Evolutionary conservation across 2,888 invertebrate genomes (phyloP).

Genomic region (Ferrisia virgata): DNA sequence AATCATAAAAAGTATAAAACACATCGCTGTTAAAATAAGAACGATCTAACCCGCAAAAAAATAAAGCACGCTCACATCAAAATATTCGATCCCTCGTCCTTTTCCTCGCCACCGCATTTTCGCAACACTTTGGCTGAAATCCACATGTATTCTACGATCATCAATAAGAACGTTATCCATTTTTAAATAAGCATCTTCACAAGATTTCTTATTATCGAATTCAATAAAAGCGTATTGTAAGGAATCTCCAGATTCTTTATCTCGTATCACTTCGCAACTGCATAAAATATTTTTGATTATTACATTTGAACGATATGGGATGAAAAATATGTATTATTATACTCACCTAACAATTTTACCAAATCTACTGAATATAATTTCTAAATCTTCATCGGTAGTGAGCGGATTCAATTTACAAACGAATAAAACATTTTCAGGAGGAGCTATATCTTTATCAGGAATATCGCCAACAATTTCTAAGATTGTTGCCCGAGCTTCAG

Average conservation of each 20-base stretch:
- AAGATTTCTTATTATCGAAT: conserved; percentile 85
- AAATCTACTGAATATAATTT: conserved; percentile 96
- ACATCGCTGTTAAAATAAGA: background rate
- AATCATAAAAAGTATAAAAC: background rate
- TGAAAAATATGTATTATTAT: background rate
- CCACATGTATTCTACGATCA: conserved; percentile 97
- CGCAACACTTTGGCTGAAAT: conserved; percentile 98
- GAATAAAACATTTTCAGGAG: conserved; percentile 98
- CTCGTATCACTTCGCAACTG: conserved; percentile 93
- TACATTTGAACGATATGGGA: background rate
- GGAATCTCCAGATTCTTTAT: conserved; percentile 87
- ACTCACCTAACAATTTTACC: conserved; percentile 78
- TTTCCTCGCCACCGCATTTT: conserved; percentile 89
- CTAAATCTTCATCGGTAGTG: conserved; percentile 93
- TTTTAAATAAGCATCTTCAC: conserved; percentile 98
- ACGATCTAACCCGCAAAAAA: background rate
- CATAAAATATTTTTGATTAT: conserved; percentile 46
- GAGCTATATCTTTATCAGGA: conserved; percentile 94
- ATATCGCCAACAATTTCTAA: conserved; percentile 97
- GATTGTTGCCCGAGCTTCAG: conserved; percentile 93
- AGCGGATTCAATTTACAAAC: conserved; percentile 99
- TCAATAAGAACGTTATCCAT: conserved; percentile 99
- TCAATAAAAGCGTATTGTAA: conserved; percentile 99
- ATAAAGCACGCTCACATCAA: conserved; percentile 50
- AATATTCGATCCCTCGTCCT: conserved; percentile 71